Evolutionary conservation across 2,797 vertebrate genomes (phyloP).

Genomic region (Pipistrellus pipistrellus): DNA sequence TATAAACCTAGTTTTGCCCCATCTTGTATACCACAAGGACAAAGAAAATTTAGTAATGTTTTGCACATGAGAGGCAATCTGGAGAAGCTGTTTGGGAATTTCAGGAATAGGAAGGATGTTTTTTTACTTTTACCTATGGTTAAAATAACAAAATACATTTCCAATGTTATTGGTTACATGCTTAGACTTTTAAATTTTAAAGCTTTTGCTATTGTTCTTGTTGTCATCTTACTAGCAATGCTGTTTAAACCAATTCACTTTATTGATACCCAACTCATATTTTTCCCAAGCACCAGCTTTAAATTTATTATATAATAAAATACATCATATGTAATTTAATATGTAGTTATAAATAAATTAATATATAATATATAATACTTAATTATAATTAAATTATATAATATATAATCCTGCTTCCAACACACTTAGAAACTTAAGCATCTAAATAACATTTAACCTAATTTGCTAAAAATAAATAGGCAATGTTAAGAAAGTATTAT

Average conservation of each 20-base stretch:
- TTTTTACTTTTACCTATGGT: background rate
- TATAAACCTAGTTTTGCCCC: background rate
- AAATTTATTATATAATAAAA: constrained; percentile 33
- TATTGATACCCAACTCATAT: background rate
- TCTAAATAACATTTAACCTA: constrained; percentile 13
- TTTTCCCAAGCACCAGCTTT: constrained; percentile 15
- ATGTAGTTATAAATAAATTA: background rate
- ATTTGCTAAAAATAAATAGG: background rate
- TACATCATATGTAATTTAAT: background rate
- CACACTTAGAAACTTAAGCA: background rate
- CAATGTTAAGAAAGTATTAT: background rate
- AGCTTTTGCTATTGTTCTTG: background rate
- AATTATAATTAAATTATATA: background rate
- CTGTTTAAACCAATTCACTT: background rate
- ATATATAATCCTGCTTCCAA: background rate
- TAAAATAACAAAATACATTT: background rate
- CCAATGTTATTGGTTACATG: background rate
- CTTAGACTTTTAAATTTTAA: background rate
- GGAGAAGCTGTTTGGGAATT: constrained; percentile 1
- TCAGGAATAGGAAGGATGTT: background rate
- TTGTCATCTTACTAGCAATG: background rate
- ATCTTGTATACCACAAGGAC: background rate
- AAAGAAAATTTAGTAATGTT: constrained; percentile 9
- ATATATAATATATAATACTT: background rate
- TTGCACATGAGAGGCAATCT: background rate